Conservation (phyloP, 2,113 vertebrate genomes). For the Callopanchax toddi region DNA sequence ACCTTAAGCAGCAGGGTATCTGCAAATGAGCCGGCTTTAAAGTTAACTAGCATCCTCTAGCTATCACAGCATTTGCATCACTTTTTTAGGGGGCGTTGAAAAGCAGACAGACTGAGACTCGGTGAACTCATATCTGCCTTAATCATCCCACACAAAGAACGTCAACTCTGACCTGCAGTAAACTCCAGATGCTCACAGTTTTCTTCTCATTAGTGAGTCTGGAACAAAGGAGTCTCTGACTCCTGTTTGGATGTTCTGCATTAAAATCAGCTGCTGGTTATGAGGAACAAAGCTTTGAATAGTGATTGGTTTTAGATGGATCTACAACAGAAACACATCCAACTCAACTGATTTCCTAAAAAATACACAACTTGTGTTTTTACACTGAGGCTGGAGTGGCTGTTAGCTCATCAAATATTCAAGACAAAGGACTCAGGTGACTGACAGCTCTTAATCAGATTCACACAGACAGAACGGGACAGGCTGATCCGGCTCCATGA, state of each 20-base stretch:
- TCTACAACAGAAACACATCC: not conserved
- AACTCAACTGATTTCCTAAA: no score
- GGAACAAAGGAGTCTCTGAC: constrained; percentile 4
- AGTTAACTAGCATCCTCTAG: constrained; percentile 50
- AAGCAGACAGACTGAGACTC: constrained; percentile 42
- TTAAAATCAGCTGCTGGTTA: not conserved
- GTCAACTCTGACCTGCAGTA: constrained; percentile 53
- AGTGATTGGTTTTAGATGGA: not conserved
- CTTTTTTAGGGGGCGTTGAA: constrained; percentile 36
- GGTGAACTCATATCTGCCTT: constrained; percentile 51
- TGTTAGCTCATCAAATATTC: no score
- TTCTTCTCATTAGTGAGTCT: constrained; percentile 30
- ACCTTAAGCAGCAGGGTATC: constrained; percentile 54
- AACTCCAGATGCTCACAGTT: constrained; percentile 7
- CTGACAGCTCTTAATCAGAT: no score
- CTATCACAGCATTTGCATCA: constrained; percentile 36
- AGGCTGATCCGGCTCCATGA: no score
- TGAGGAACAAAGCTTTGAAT: not conserved
- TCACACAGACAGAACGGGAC: no score
- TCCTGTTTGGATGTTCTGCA: constrained; percentile 1
- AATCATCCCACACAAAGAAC: constrained; percentile 39
- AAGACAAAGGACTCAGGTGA: no score
- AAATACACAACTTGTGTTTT: no score
- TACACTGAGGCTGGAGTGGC: no score
- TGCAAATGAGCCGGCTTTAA: constrained; percentile 57